Base-by-base conservation (phyloP, 2,113 vertebrate genomes). In the Platysternon megacephalum region DNA sequence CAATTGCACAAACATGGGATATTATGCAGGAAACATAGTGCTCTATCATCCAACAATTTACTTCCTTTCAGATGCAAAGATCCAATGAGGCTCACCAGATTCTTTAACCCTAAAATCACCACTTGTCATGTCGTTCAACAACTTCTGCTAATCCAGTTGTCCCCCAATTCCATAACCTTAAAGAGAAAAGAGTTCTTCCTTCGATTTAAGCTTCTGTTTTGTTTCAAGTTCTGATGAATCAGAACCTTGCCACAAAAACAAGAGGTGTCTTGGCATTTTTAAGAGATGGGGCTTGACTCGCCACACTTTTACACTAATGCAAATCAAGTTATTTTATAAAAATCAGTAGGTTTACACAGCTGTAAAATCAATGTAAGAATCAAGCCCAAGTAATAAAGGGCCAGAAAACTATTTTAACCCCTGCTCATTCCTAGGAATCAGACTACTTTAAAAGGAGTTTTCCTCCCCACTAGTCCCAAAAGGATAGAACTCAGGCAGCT, bases 361-460 rank as follows among this genome's bases (percentile, higher is more conserved):
- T 74, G 61, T 61, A 48, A 94, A 92, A 96, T 87, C 95, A 96
- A 89, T 89, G 61, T 39, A 91, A 95, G 94, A 96, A 89, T 82
- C 55, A 86, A 68, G 85, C 24, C 14, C 0, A 0, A 1, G 0
- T 8, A 13, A 87, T 87, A 87, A 76, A 56, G 68, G 16, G 87
- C 32, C 17, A 94, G 32, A 58, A 22, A 88, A 68, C 11, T 48
- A 53, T 82, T 94, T 93, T 93, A 6, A 17, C 1, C 78, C 17
- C 56, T 32, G 32, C 82, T 11, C 5, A 5, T 8, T 10, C 61
- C 80, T 48, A 52, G 12, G 26, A 81, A 6, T 10, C 84, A 61
- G 87, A 88, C 32, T 2, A 13, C 8, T 51, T 55, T 58, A 82
- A 85, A 85, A 51, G 1, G 42, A 11, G 56, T 11, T 84, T 89